Percentiles rank a stretch among this genome's conserved stretches.
Evolutionary conservation across 1,140 invertebrate genomes (phyloP).

Genomic region (Drosophila ohnishii): DNA sequence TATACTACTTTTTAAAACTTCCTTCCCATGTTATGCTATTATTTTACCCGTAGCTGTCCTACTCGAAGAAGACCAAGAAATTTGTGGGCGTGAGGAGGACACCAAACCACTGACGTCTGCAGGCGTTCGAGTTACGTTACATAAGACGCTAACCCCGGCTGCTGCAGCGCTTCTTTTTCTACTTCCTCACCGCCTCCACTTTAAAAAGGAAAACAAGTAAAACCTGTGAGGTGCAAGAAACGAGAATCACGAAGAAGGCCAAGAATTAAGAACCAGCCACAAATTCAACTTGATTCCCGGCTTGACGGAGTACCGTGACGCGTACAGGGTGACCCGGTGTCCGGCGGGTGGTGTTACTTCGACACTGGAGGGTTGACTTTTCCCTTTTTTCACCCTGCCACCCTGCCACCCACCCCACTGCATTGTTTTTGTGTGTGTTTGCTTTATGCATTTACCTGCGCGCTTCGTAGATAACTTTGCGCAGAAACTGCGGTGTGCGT

Average conservation of each 20-base stretch:
- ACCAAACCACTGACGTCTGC: slow-evolving; percentile 55
- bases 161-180: slow-evolving; percentile 21
- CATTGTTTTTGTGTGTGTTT: slow-evolving; percentile 36
- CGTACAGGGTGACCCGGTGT: slow-evolving; percentile 33
- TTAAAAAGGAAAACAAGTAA: slow-evolving; percentile 58
- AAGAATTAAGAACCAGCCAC: slow-evolving; percentile 42
- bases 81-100: slow-evolving; percentile 23
- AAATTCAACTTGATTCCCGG: slow-evolving; percentile 22
- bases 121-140: slow-evolving; percentile 73
- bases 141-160: slow-evolving; percentile 55
- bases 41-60: background rate
- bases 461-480: slow-evolving; percentile 79
- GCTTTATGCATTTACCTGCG: slow-evolving; percentile 72
- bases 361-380: slow-evolving; percentile 51
- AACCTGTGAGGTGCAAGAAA: slow-evolving; percentile 73
- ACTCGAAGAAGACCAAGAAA: slow-evolving; percentile 20
- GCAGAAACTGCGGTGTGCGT: slow-evolving; percentile 82
- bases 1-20: too few species aligned
- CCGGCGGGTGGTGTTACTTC: slow-evolving; percentile 31
- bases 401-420: slow-evolving; percentile 4
- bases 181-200: background rate
- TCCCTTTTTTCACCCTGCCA: background rate
- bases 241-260: slow-evolving; percentile 28
- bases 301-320: slow-evolving; percentile 11
- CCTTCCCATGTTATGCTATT: background rate